Conservation (phyloP, 1,140 invertebrate species). For the Rhopalosiphum maidis region DNA sequence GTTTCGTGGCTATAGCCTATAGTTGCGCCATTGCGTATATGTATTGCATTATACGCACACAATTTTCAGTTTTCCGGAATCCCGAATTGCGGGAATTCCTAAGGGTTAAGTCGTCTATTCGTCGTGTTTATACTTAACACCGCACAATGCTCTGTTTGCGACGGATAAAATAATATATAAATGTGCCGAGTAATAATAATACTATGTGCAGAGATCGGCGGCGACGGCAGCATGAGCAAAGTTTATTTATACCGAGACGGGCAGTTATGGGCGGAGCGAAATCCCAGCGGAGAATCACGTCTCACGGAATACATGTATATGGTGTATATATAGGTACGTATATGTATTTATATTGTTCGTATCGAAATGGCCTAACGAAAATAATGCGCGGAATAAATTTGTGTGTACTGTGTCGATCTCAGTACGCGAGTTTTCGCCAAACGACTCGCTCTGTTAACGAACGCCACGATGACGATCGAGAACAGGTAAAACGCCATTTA, state of each 20-base stretch:
- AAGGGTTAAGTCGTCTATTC: not conserved
- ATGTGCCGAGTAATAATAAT: not conserved
- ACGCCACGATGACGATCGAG: not conserved
- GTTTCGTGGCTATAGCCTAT: too few species aligned
- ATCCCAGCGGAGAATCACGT: conserved; percentile 36
- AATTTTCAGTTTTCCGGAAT: not conserved
- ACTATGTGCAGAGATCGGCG: conserved; percentile 5
- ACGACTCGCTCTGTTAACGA: not conserved
- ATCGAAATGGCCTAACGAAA: conserved; percentile 48
- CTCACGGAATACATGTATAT: conserved; percentile 1
- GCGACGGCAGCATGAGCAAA: conserved; percentile 11
- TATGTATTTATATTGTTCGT: conserved; percentile 51
- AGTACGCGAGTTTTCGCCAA: not conserved
- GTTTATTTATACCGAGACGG: conserved; percentile 55
- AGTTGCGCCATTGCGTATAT: not conserved
- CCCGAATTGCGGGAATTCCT: not conserved
- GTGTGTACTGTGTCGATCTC: not conserved
- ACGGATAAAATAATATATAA: conserved; percentile 5
- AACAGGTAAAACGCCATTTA: not conserved
- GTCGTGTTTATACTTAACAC: not conserved
- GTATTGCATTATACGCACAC: not conserved
- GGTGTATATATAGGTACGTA: conserved; percentile 18
- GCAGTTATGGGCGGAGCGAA: conserved; percentile 49
- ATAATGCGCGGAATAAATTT: conserved; percentile 28
- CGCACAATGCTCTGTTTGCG: not conserved